Evolutionary conservation across 1,140 invertebrate genomes (phyloP).

Genomic region (Trialeurodes vaporariorum): DNA sequence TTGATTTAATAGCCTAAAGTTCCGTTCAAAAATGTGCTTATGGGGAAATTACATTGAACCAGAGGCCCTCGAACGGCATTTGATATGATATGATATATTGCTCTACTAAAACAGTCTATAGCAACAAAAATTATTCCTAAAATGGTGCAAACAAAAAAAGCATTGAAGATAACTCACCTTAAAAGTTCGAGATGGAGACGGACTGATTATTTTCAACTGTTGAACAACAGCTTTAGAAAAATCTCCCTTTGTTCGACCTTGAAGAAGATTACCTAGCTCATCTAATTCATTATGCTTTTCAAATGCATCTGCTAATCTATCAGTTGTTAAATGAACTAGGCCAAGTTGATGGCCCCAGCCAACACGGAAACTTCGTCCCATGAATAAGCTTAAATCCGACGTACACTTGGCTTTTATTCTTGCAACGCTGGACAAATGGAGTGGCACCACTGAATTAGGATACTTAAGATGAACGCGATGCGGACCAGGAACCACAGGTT

Average conservation of each 20-base stretch:
- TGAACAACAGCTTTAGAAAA: conserved; percentile 13
- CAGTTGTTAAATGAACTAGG: neutral
- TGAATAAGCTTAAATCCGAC: conserved; percentile 15
- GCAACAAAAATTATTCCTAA: no score
- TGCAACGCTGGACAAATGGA: neutral
- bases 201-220: conserved; percentile 13
- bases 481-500: neutral
- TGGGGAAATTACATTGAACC: no score
- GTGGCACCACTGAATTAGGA: conserved; percentile 3
- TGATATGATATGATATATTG: no score
- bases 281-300: neutral
- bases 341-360: conserved; percentile 13
- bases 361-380: conserved; percentile 12
- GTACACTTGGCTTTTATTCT: conserved; percentile 7
- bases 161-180: conserved; percentile 27
- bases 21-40: no score
- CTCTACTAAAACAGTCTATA: no score
- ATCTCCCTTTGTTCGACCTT: conserved; percentile 13
- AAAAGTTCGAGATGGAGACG: conserved; percentile 23
- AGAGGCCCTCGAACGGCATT: no score
- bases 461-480: neutral
- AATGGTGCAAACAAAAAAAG: no score
- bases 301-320: neutral
- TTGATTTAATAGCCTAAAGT: no score
- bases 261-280: neutral